A percentile compares a stretch with the other conserved stretches of the same genome.
Evolutionary conservation across 2,797 vertebrate genomes (phyloP).

Genomic region (Alosa sapidissima): DNA sequence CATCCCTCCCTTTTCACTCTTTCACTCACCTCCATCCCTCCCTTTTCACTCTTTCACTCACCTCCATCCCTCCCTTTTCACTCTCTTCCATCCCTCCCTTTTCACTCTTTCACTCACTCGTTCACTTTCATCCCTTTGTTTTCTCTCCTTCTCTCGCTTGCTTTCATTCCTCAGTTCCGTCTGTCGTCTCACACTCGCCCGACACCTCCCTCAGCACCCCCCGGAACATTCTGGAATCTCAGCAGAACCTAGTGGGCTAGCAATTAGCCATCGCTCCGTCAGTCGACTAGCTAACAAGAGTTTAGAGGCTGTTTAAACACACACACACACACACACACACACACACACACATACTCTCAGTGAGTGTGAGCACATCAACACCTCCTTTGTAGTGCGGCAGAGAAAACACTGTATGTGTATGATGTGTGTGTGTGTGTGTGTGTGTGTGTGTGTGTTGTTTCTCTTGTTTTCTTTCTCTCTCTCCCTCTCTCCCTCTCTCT

Average conservation of each 20-base stretch:
- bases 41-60: conserved; percentile 29
- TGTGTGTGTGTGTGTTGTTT: too few species aligned
- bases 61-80: too few species aligned
- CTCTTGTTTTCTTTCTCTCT: too few species aligned
- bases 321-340: conserved; percentile 11
- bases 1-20: too few species aligned
- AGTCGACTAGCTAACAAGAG: neutral
- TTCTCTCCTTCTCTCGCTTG: neutral
- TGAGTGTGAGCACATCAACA: neutral
- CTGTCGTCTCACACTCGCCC: neutral
- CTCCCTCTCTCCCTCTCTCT: too few species aligned
- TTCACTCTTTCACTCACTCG: conserved; percentile 17
- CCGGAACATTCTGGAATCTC: neutral
- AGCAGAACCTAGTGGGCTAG: neutral
- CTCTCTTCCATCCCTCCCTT: conserved; percentile 31
- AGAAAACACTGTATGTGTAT: too few species aligned
- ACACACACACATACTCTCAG: too few species aligned
- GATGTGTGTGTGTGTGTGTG: too few species aligned
- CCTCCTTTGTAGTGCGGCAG: too few species aligned
- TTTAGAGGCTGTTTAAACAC: neutral
- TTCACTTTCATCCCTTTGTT: neutral
- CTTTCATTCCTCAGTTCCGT: neutral
- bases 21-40: neutral
- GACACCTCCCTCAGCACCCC: neutral
- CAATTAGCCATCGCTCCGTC: conserved; percentile 24